Conservation (phyloP, 37 sponge, comb jelly and placozoan species). For the Cladorhizidae sp. region DNA sequence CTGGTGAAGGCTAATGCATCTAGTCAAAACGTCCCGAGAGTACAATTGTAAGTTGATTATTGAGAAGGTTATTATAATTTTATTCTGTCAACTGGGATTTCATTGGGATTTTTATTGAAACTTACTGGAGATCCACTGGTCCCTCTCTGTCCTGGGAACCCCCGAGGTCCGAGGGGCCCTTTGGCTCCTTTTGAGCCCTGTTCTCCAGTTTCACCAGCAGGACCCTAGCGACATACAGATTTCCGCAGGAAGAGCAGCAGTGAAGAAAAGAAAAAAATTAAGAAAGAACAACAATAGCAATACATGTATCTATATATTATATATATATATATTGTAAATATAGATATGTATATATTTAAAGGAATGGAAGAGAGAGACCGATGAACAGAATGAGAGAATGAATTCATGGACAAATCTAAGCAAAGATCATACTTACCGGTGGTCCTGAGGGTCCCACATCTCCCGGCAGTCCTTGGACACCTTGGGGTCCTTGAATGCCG, state of each 20-base stretch:
- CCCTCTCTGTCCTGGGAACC: conserved; percentile 65
- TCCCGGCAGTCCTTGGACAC: conserved; percentile 47
- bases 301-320: no score
- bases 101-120: no score
- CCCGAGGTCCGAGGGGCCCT: conserved; percentile 63
- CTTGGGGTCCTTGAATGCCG: conserved; percentile 56
- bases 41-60: no score
- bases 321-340: no score
- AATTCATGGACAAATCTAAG: background rate
- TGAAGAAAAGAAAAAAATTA: background rate
- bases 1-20: no score
- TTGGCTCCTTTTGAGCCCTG: conserved; percentile 48
- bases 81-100: no score
- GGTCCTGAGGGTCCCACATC: conserved; percentile 49
- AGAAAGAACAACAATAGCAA: background rate
- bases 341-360: no score
- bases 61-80: no score
- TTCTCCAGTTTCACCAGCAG: conserved; percentile 52
- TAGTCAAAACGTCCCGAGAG: no score
- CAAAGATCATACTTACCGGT: conserved; percentile 30
- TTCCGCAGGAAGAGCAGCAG: no score
- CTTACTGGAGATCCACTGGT: conserved; percentile 52
- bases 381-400: background rate
- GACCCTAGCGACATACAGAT: conserved; percentile 42
- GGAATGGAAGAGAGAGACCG: no score